Evolutionary conservation across 1,140 invertebrate genomes (phyloP).

Genomic region (Ostrea denselamellosa): DNA sequence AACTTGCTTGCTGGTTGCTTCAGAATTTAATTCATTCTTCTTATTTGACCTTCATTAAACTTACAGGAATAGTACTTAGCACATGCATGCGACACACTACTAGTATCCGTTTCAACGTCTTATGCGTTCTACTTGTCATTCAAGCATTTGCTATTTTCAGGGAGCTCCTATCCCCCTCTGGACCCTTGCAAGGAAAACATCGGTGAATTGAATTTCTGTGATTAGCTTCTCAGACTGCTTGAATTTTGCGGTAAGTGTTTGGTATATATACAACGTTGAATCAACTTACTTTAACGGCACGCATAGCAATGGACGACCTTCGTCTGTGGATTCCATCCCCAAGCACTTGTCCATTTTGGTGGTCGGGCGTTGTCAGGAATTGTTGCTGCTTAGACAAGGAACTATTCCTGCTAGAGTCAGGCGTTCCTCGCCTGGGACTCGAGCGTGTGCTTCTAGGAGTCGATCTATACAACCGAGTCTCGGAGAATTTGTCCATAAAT

Average conservation of each 20-base stretch:
- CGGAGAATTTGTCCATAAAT: not conserved
- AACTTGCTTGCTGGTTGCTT: too few relatives aligned
- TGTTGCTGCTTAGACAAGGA: not conserved
- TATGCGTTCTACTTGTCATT: too few relatives aligned
- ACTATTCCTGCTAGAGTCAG: not conserved
- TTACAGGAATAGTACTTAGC: too few relatives aligned
- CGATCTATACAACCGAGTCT: not conserved
- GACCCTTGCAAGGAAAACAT: not conserved
- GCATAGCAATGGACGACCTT: conserved; percentile 4
- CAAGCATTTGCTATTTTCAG: too few relatives aligned
- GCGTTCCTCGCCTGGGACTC: not conserved
- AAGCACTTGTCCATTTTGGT: not conserved
- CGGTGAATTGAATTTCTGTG: not conserved
- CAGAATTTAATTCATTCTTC: too few relatives aligned
- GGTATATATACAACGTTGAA: not conserved
- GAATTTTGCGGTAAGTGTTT: not conserved
- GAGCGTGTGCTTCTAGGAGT: not conserved
- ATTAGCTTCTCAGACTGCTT: not conserved
- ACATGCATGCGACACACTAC: too few relatives aligned
- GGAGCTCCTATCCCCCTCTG: not conserved
- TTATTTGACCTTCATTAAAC: too few relatives aligned
- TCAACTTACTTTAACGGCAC: not conserved
- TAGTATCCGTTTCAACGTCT: too few relatives aligned
- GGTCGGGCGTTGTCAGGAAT: not conserved
- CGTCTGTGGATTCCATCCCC: conserved; percentile 8